Evolutionary conservation across 2,113 vertebrate genomes (phyloP).

Genomic region (Manacus vitellinus): DNA sequence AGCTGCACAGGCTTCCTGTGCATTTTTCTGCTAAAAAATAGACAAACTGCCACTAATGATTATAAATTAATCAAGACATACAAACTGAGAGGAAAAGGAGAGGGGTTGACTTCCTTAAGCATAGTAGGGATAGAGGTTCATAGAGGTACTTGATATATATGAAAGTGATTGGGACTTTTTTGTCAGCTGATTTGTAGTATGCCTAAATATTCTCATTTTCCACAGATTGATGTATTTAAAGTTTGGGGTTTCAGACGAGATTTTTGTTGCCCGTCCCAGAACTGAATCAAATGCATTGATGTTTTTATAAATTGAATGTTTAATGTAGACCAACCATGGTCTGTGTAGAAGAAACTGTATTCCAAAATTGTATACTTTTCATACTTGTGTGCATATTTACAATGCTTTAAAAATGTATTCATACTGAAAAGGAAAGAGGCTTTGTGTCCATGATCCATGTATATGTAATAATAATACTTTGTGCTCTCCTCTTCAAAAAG

Average conservation of each 20-base stretch:
- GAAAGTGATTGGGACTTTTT: neutral
- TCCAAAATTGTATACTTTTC: neutral
- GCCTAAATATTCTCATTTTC: neutral
- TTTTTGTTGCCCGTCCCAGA: neutral
- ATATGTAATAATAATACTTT: neutral
- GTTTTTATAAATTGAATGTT: neutral
- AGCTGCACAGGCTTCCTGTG: neutral
- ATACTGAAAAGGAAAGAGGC: neutral
- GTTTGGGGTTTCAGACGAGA: neutral
- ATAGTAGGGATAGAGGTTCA: neutral
- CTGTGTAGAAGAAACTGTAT: neutral
- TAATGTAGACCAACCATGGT: neutral
- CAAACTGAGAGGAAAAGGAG: neutral
- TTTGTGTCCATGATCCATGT: neutral
- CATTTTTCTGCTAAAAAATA: neutral
- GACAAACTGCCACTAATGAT: neutral
- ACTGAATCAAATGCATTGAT: neutral
- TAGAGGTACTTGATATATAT: neutral
- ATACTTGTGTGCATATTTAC: neutral
- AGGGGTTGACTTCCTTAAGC: neutral
- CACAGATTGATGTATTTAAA: neutral
- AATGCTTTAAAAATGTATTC: neutral
- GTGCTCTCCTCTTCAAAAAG: neutral
- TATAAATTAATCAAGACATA: neutral
- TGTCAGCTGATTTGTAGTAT: neutral